A percentile compares a stretch with the other conserved stretches of the same genome.
Evolutionary conservation across 2,797 vertebrate species (phyloP).

Genomic region (Sylvilagus floridanus): DNA sequence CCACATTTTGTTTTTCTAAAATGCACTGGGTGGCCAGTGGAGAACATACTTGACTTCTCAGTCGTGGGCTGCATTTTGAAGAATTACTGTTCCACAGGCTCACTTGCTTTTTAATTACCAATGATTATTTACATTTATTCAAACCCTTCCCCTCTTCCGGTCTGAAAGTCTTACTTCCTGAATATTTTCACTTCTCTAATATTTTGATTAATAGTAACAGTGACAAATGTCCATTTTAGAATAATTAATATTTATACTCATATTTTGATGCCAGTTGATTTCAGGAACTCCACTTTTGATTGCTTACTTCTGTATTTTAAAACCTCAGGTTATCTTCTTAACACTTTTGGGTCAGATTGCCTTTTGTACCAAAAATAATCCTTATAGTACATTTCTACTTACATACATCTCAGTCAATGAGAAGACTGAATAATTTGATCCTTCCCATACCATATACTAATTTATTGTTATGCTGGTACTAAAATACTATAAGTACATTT

Average conservation of each 20-base stretch:
- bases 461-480: slow-evolving; percentile 37
- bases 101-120: slow-evolving; percentile 13
- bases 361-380: slow-evolving; percentile 56
- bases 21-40: not conserved
- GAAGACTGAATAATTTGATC: slow-evolving; percentile 17
- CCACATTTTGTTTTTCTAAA: slow-evolving; percentile 25
- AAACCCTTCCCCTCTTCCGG: not conserved
- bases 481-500: slow-evolving; percentile 30
- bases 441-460: not conserved
- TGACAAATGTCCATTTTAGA: slow-evolving; percentile 13
- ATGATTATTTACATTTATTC: slow-evolving; percentile 29
- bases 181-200: not conserved
- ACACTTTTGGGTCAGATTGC: slow-evolving; percentile 33
- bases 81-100: not conserved
- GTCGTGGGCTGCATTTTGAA: not conserved
- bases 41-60: not conserved
- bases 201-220: slow-evolving; percentile 27
- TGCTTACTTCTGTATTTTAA: slow-evolving; percentile 43
- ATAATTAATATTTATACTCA: slow-evolving; percentile 29
- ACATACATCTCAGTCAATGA: slow-evolving; percentile 32
- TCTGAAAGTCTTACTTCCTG: slow-evolving; percentile 45
- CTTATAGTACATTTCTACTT: slow-evolving; percentile 41
- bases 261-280: slow-evolving; percentile 50
- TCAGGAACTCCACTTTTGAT: slow-evolving; percentile 9
- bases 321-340: slow-evolving; percentile 59